phyloP scores from a whole-genome alignment of 2,797 vertebrate genomes.

The Coracias cyanogaster region DNA sequence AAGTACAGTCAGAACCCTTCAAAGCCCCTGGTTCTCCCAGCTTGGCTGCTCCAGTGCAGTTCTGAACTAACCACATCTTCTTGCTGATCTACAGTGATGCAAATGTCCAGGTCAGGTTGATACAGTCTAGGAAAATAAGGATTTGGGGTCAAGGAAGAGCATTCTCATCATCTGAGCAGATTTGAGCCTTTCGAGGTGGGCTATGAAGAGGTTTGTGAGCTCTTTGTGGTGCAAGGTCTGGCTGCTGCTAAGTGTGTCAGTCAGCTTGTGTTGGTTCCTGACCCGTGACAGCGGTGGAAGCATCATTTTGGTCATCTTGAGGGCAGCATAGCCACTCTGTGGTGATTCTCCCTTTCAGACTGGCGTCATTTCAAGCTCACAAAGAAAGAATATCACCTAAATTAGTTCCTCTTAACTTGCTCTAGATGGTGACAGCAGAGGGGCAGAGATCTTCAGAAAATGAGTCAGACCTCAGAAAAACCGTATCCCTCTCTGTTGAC shows the following conservation, averaged over 20 bases:
- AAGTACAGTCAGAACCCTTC: neutral
- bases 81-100: neutral
- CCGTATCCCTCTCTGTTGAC: neutral
- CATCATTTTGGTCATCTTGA: neutral
- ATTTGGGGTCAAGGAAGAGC: neutral
- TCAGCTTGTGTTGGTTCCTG: neutral
- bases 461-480: neutral
- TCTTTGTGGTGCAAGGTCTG: neutral
- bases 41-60: neutral
- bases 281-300: neutral
- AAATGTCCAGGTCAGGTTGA: neutral
- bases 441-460: neutral
- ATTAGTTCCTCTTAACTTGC: neutral
- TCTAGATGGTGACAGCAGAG: neutral
- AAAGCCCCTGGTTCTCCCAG: neutral
- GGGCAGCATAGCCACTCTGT: neutral
- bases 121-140: neutral
- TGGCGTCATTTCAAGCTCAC: neutral
- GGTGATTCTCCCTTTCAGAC: neutral
- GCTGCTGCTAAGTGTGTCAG: neutral
- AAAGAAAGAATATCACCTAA: neutral
- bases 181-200: neutral
- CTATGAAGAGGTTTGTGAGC: neutral
- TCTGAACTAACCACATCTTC: neutral
- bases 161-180: neutral